Evolutionary conservation across 2,888 invertebrate species (phyloP).

Genomic region (Anoncus sp.): DNA sequence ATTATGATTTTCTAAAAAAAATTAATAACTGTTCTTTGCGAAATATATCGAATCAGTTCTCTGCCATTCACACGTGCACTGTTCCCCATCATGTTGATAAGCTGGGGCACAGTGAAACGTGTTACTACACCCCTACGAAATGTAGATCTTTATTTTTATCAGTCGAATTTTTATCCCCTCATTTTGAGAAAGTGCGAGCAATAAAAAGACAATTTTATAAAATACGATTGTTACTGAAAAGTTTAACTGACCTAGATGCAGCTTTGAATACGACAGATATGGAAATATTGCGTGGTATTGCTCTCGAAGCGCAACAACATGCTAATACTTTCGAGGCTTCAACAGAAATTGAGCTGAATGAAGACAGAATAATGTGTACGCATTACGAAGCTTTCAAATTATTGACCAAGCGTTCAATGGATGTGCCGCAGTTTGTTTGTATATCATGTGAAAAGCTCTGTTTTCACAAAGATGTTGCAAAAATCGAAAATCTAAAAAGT

Average conservation of each 20-base stretch:
- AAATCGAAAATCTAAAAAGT: constrained; percentile 53
- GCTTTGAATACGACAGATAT: constrained; percentile 46
- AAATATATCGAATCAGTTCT: constrained; percentile 29
- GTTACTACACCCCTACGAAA: constrained; percentile 38
- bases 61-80: constrained; percentile 32
- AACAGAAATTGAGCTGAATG: constrained; percentile 55
- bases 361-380: constrained; percentile 47
- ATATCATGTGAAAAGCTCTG: constrained; percentile 66
- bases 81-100: constrained; percentile 17
- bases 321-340: not conserved
- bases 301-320: constrained; percentile 13
- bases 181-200: constrained; percentile 56
- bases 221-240: constrained; percentile 4
- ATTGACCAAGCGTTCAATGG: constrained; percentile 55
- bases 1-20: constrained; percentile 18
- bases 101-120: constrained; percentile 52
- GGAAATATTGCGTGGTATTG: constrained; percentile 22
- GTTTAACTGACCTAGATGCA: constrained; percentile 41
- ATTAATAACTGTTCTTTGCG: constrained; percentile 19
- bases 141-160: constrained; percentile 63
- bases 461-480: constrained; percentile 54
- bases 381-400: constrained; percentile 57
- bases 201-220: constrained; percentile 52
- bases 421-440: constrained; percentile 59
- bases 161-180: constrained; percentile 60